These are phyloP conservation scores for Ditylenchus weischeri DNA, from an alignment of 2,888 invertebrate species.

Conservation along the genomic window DNA sequence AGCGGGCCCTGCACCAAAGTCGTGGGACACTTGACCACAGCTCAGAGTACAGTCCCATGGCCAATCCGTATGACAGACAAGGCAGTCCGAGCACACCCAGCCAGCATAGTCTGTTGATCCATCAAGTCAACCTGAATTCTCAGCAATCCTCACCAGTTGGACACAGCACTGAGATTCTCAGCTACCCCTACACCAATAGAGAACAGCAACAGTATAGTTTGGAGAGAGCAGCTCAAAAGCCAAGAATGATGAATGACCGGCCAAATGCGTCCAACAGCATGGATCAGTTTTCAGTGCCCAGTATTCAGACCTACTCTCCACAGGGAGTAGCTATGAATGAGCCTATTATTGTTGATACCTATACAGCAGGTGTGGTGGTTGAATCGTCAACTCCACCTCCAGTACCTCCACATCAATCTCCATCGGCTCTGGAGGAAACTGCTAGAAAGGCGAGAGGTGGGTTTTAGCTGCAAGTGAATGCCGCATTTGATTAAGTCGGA, in stretches of 20 bases:
- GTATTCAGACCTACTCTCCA: background rate
- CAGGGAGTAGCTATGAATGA: slow-evolving; percentile 2
- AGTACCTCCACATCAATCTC: background rate
- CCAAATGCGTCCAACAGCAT: background rate
- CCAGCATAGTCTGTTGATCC: slow-evolving; percentile 1
- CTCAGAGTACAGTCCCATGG: background rate
- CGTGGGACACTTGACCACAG: background rate
- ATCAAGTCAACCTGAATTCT: background rate
- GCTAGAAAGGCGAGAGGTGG: slow-evolving; percentile 18
- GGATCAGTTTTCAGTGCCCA: background rate
- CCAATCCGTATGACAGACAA: slow-evolving; percentile 4
- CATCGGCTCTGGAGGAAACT: slow-evolving; percentile 13
- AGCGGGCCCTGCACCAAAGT: background rate
- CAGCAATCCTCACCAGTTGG: too few relatives aligned
- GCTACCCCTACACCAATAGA: background rate
- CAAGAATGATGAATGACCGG: slow-evolving; percentile 7
- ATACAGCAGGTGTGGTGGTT: background rate
- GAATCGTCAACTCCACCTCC: slow-evolving; percentile 1
- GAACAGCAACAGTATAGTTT: slow-evolving; percentile 7
- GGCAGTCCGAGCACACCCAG: slow-evolving; percentile 1
- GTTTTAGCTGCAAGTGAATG: background rate
- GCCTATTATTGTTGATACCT: background rate
- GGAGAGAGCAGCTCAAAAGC: slow-evolving; percentile 6
- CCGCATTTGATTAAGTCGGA: too few relatives aligned
- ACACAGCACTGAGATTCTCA: too few relatives aligned